Evolutionary conservation across 2,113 vertebrate species (phyloP).

Genomic region (Equus quagga): DNA sequence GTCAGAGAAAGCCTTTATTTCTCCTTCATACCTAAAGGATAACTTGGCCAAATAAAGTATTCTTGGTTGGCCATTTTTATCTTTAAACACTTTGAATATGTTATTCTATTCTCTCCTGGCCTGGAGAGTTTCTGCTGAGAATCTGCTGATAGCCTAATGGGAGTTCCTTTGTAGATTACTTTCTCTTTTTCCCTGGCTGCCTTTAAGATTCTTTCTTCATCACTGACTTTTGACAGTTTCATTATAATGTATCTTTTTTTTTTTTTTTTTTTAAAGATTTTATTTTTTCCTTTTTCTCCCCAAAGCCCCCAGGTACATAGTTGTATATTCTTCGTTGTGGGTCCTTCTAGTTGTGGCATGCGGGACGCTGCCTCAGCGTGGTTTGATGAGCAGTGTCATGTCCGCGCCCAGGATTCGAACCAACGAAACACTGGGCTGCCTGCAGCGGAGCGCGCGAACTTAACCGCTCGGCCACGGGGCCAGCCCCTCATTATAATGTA

Average conservation of each 20-base stretch:
- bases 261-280: no score
- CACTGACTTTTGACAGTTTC: background rate
- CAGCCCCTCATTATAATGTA: background rate
- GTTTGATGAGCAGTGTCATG: no score
- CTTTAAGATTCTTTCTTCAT: background rate
- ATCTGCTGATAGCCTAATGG: background rate
- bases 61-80: background rate
- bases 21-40: background rate
- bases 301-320: no score
- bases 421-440: no score
- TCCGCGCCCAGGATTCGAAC: no score
- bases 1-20: background rate
- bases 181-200: background rate
- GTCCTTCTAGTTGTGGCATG: no score
- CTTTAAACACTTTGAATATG: background rate
- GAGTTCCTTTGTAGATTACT: background rate
- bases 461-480: no score
- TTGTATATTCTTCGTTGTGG: no score
- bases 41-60: background rate
- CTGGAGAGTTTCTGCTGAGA: background rate
- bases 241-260: background rate
- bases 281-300: no score
- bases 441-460: no score
- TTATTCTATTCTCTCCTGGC: background rate
- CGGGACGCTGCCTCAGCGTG: no score